Percentiles rank a stretch among this genome's conserved stretches.
Conservation (phyloP, 2,888 invertebrate species). For the Smittia sp. region DNA sequence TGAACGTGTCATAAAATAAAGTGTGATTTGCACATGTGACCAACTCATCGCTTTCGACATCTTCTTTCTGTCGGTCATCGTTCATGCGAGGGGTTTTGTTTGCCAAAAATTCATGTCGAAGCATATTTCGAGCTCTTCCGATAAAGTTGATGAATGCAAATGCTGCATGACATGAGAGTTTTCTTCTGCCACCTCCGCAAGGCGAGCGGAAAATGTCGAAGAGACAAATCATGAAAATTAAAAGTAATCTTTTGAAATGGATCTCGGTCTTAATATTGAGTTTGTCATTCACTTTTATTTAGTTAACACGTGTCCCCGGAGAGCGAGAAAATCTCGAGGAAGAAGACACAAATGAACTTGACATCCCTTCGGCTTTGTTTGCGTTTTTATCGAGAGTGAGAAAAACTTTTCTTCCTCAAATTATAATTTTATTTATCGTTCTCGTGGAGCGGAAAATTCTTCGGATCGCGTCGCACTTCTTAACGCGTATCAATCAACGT, state of each 20-base stretch:
- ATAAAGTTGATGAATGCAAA: slow-evolving; percentile 13
- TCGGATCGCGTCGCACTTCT: background rate
- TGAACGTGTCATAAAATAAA: background rate
- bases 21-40: slow-evolving; percentile 15
- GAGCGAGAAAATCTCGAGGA: background rate
- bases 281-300: slow-evolving; percentile 12
- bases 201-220: background rate
- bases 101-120: slow-evolving; percentile 14
- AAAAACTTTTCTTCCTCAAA: background rate
- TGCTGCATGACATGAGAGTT: slow-evolving; percentile 1
- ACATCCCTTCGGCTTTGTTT: background rate
- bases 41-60: background rate
- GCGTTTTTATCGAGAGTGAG: background rate
- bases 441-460: background rate
- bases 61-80: slow-evolving; percentile 7
- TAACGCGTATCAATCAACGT: slow-evolving; percentile 35
- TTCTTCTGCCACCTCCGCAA: background rate
- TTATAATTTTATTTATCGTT: slow-evolving; percentile 12
- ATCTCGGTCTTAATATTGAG: background rate
- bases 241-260: slow-evolving; percentile 9
- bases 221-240: slow-evolving; percentile 1
- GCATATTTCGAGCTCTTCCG: slow-evolving; percentile 16
- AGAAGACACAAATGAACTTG: background rate
- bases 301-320: background rate
- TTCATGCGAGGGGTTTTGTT: background rate